phyloP scores from a whole-genome alignment of 2,113 vertebrate species.

The Ursus arctos region DNA sequence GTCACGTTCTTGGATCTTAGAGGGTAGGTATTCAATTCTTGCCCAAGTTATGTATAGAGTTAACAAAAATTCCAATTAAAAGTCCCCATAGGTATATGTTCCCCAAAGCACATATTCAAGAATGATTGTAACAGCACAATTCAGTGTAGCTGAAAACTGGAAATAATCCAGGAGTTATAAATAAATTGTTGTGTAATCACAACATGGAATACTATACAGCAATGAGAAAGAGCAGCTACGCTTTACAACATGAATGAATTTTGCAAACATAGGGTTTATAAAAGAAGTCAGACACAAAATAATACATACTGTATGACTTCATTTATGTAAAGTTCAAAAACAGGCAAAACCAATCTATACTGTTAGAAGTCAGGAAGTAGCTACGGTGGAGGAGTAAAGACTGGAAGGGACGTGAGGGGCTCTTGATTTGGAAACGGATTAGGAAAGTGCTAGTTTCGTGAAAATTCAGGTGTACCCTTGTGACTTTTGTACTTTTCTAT shows the following conservation, averaged over 20 bases:
- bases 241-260: not conserved
- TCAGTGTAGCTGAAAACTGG: not conserved
- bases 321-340: not conserved
- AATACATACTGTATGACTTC: not conserved
- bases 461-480: not conserved
- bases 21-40: not conserved
- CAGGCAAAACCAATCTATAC: not conserved
- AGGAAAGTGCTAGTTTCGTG: not conserved
- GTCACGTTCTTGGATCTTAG: not conserved
- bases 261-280: not conserved
- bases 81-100: not conserved
- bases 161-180: not conserved
- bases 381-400: not conserved
- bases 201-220: not conserved
- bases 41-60: not conserved
- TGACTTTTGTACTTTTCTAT: not conserved
- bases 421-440: not conserved
- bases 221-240: not conserved
- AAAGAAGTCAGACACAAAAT: not conserved
- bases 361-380: not conserved
- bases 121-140: not conserved
- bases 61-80: constrained; percentile 15
- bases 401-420: not conserved
- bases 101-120: not conserved
- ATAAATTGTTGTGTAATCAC: not conserved